Evolutionary conservation across 2,797 vertebrate species (phyloP), one percentile per base, ranked within the genome.

Genomic region (Furcifer pardalis): DNA sequence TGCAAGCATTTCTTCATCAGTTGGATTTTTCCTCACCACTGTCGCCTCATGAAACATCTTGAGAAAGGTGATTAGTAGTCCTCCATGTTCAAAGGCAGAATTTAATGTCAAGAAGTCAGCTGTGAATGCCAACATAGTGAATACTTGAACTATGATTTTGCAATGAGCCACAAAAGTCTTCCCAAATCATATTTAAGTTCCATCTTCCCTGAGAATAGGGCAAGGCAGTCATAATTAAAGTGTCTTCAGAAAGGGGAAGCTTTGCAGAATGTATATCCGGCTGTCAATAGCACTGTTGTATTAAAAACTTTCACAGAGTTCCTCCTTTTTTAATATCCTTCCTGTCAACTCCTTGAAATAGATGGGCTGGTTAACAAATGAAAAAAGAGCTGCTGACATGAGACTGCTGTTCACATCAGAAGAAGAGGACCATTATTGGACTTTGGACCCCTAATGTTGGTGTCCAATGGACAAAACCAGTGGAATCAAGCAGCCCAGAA

Each of bases 401-500:
- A 74, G 81, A 56, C 52, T 87, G 89, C 93, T 92, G 91, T 93
- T 93, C 93, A 75, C 25, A 78, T 88, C 76, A 91, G 87, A 90
- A 25, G 2, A 10, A 91, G 56, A 76, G 94, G 71, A 75, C 83
- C 52, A 91, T 87, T 4, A 23, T 86, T 88, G 73, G 90, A 84
- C 87, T 90, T 40, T 1, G n/a, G 88, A 76, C 1, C 1, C 91
- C 95, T 97, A 99, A 92, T 99, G 98, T 95, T 99, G 98, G 95
- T 99, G 99, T 77, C 98, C 98, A 30, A 99, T 85, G 1, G 99
- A 99, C 91, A 99, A 95, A 92, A 99, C 95, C 89, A 99, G 96
- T 52, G 99, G 99, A 88, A 99, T 98, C 94, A 99, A 97, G 95
- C 98, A 99, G 46, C 99, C 99, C 89, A 98, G 83, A 82, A 99